Percentiles rank a stretch among this genome's conserved stretches.
phyloP scores from a whole-genome alignment of 2,888 invertebrate species.

The Podabrus alpinus region DNA sequence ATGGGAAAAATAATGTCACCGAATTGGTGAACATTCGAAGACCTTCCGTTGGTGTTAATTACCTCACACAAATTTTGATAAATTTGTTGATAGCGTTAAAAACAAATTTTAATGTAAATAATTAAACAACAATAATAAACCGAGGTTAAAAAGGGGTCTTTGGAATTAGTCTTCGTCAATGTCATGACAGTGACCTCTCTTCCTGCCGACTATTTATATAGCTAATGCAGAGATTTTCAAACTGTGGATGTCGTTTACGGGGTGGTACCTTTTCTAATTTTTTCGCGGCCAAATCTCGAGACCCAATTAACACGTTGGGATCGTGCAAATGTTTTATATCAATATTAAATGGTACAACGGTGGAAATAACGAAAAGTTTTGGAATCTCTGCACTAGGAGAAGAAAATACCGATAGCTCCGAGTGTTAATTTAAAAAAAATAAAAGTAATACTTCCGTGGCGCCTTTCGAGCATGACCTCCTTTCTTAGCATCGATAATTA shows the following conservation, averaged over 20 bases:
- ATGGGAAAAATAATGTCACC: not conserved
- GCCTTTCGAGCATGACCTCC: conserved; percentile 36
- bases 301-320: not conserved
- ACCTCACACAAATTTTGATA: not conserved
- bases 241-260: not conserved
- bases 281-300: not conserved
- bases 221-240: not conserved
- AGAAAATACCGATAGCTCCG: conserved; percentile 18
- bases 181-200: conserved; percentile 42
- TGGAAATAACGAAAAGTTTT: not conserved
- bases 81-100: conserved; percentile 2
- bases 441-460: conserved; percentile 34
- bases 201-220: conserved; percentile 25
- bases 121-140: conserved; percentile 15
- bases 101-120: conserved; percentile 14
- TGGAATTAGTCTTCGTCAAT: conserved; percentile 32
- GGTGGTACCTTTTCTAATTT: not conserved
- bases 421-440: conserved; percentile 31
- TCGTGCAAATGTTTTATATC: not conserved
- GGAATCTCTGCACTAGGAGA: not conserved
- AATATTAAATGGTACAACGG: not conserved
- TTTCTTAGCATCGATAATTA: conserved; percentile 34
- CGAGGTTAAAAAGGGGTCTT: conserved; percentile 15
- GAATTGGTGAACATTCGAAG: not conserved
- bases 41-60: not conserved